These are phyloP conservation scores for Datnioides undecimradiatus DNA, from an alignment of 2,113 vertebrate species.

Conservation along the genomic window DNA sequence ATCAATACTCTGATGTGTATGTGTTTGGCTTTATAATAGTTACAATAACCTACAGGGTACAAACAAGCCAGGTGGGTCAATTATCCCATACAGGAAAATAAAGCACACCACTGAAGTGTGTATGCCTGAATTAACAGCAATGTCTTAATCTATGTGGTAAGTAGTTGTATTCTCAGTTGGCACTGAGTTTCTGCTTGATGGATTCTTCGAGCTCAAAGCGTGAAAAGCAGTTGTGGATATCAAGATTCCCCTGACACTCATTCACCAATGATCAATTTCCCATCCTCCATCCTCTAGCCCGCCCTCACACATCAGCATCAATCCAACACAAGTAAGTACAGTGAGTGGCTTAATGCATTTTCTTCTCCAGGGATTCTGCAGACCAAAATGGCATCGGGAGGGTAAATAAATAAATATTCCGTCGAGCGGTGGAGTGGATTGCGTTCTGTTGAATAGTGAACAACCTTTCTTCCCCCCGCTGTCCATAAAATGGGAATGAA, in stretches of 20 bases:
- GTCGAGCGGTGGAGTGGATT: conserved; percentile 50
- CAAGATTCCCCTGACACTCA: conserved; percentile 74
- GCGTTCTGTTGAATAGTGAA: conserved; percentile 49
- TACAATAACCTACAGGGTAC: background rate
- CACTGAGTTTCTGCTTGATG: conserved; percentile 57
- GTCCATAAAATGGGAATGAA: conserved; percentile 44
- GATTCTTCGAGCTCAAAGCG: conserved; percentile 64
- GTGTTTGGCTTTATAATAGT: background rate
- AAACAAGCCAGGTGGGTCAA: conserved; percentile 48
- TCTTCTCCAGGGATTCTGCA: conserved; percentile 62
- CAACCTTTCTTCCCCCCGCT: conserved; percentile 29
- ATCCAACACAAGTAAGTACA: conserved; percentile 77
- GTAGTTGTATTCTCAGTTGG: conserved; percentile 58
- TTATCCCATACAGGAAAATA: conserved; percentile 53
- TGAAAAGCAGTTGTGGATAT: conserved; percentile 75
- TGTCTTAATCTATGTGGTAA: conserved; percentile 64
- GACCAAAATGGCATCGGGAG: conserved; percentile 69
- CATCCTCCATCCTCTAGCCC: conserved; percentile 66
- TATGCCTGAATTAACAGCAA: conserved; percentile 26
- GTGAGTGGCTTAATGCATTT: conserved; percentile 81
- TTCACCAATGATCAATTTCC: conserved; percentile 81
- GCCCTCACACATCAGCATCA: conserved; percentile 76
- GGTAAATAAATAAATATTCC: conserved; percentile 72
- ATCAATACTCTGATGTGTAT: background rate
- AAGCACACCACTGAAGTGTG: conserved; percentile 1